These are phyloP conservation scores for Melanotaenia boesemani DNA, from an alignment of 2,797 vertebrate species.

Conservation along the genomic window DNA sequence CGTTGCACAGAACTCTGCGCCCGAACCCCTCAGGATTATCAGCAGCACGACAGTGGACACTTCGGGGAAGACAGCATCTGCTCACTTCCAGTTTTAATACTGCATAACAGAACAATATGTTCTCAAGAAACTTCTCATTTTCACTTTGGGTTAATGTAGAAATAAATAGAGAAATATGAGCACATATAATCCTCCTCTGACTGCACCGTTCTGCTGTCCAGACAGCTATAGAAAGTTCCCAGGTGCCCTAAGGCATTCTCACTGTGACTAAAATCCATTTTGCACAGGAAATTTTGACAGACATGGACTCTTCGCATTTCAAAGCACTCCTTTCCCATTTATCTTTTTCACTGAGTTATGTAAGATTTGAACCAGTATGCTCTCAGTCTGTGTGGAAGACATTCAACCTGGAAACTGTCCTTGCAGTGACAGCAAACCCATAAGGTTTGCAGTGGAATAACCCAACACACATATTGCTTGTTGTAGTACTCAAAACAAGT, in stretches of 20 bases:
- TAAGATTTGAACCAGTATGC: slow-evolving; percentile 51
- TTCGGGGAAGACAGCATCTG: slow-evolving; percentile 70
- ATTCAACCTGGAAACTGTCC: slow-evolving; percentile 57
- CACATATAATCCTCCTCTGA: slow-evolving; percentile 29
- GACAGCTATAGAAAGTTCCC: slow-evolving; percentile 50
- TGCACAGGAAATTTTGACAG: slow-evolving; percentile 57
- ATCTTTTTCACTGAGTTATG: slow-evolving; percentile 64
- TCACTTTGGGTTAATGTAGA: slow-evolving; percentile 35
- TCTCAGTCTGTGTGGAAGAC: slow-evolving; percentile 28
- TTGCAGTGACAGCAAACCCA: slow-evolving; percentile 54
- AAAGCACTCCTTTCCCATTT: slow-evolving; percentile 57
- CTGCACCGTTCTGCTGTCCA: slow-evolving; percentile 50
- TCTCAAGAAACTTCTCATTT: slow-evolving; percentile 56
- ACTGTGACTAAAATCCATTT: slow-evolving; percentile 69
- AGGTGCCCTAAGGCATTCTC: slow-evolving; percentile 42
- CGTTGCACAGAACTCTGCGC: slow-evolving; percentile 8
- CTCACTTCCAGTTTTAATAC: slow-evolving; percentile 71
- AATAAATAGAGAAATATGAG: slow-evolving; percentile 19
- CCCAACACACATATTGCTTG: slow-evolving; percentile 76
- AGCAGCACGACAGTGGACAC: slow-evolving; percentile 65
- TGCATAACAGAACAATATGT: slow-evolving; percentile 51
- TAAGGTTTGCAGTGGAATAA: slow-evolving; percentile 8
- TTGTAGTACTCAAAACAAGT: slow-evolving; percentile 86
- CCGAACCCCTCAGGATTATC: slow-evolving; percentile 65
- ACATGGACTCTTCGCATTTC: slow-evolving; percentile 55